Evolutionary conservation across 2,113 vertebrate species (phyloP).

Genomic region (Spermophilus dauricus): DNA sequence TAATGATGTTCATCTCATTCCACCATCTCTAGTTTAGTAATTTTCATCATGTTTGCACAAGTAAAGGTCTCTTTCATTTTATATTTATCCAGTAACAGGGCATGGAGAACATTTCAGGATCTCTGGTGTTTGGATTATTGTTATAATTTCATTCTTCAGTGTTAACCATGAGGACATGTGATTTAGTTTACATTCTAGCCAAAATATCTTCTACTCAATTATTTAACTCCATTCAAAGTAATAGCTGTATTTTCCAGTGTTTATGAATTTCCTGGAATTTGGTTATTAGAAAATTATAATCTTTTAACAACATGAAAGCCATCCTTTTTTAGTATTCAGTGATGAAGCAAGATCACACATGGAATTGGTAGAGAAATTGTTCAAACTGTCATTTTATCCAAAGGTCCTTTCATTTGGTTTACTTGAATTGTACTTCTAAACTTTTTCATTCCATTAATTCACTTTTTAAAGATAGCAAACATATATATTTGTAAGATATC

Average conservation of each 20-base stretch:
- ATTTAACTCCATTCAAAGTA: conserved; percentile 1
- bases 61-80: not conserved
- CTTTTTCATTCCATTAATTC: not conserved
- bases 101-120: not conserved
- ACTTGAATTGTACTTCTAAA: not conserved
- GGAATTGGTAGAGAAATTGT: not conserved
- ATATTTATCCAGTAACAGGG: not conserved
- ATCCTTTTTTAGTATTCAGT: not conserved
- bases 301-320: not conserved
- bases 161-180: not conserved
- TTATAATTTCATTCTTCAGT: not conserved
- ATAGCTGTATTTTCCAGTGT: not conserved
- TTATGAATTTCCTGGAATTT: not conserved
- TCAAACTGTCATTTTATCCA: not conserved
- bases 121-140: not conserved
- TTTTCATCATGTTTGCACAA: not conserved
- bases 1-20: no score
- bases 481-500: not conserved
- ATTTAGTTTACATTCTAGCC: not conserved
- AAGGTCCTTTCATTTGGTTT: not conserved
- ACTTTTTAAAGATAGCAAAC: not conserved
- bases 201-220: not conserved
- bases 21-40: not conserved
- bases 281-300: not conserved
- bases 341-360: not conserved